Evolutionary conservation across 30 jellyfish, hydroid and myxozoan genomes (phyloP).

Genomic region (Turritopsis rubra): DNA sequence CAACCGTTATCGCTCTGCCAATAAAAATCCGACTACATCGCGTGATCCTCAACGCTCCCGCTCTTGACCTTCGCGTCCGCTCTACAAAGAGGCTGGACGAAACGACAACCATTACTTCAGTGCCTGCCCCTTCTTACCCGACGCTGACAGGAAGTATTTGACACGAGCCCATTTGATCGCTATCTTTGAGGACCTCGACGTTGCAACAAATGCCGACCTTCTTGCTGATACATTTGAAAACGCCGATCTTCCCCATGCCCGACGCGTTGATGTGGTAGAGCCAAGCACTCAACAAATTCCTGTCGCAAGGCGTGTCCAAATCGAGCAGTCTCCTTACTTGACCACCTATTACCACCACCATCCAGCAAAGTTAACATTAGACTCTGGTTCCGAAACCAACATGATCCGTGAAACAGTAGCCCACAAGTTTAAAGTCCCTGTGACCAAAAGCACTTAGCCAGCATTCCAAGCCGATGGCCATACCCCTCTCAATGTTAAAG

Average conservation of each 20-base stretch:
- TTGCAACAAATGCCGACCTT: background rate
- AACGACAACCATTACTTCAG: background rate
- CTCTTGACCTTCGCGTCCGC: constrained; percentile 10
- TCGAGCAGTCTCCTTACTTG: background rate
- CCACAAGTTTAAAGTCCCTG: background rate
- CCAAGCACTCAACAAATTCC: background rate
- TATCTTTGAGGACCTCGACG: constrained; percentile 17
- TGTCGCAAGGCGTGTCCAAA: background rate
- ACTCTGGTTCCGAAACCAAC: background rate
- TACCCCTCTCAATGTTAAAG: background rate
- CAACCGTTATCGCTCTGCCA: background rate
- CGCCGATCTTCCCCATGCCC: background rate
- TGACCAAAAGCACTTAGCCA: background rate
- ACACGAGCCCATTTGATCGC: constrained; percentile 24
- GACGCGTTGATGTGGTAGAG: background rate
- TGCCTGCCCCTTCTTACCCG: constrained; percentile 10
- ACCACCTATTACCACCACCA: background rate
- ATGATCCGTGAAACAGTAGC: background rate
- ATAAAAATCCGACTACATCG: background rate
- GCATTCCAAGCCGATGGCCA: background rate
- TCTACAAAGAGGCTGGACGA: background rate
- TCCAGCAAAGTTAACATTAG: background rate
- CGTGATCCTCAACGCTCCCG: background rate
- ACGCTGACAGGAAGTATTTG: constrained; percentile 10
- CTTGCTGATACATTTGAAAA: background rate